These are phyloP conservation scores for Gadus chalcogrammus DNA, from an alignment of 2,113 vertebrate genomes.

Conservation along the genomic window DNA sequence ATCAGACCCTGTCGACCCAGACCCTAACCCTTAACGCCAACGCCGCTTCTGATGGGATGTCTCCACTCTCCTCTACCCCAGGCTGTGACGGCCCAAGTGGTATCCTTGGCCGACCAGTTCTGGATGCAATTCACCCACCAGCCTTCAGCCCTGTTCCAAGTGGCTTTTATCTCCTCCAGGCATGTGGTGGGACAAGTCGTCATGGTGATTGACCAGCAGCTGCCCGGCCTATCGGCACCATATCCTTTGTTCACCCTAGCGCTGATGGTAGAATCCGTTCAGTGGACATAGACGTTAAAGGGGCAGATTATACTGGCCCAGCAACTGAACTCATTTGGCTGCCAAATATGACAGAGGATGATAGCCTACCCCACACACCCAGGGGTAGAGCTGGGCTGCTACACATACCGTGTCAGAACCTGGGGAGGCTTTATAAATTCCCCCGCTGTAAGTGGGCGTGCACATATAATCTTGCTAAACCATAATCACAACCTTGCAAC, in stretches of 20 bases:
- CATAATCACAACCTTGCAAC: too few relatives aligned
- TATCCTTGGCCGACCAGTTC: constrained; percentile 5
- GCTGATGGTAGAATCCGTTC: background rate
- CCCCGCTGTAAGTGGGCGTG: background rate
- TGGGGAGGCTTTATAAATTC: constrained; percentile 7
- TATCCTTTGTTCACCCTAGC: background rate
- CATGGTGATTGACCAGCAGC: constrained; percentile 1
- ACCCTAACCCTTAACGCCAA: constrained; percentile 8
- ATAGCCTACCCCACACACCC: too few relatives aligned
- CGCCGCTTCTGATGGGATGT: constrained; percentile 15
- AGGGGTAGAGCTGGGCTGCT: background rate
- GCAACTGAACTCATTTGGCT: background rate
- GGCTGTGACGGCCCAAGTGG: constrained; percentile 4
- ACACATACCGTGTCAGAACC: background rate
- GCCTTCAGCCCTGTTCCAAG: constrained; percentile 1
- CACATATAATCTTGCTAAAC: too few relatives aligned
- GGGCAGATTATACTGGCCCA: background rate
- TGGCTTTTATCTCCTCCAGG: background rate
- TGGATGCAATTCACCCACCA: background rate
- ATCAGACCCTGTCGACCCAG: constrained; percentile 3
- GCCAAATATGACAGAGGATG: constrained; percentile 1
- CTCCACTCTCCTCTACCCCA: constrained; percentile 11
- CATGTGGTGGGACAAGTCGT: constrained; percentile 8
- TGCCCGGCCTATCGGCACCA: constrained; percentile 5
- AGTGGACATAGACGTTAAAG: constrained; percentile 4